Conservation (phyloP, 2,113 vertebrate genomes). For the Salvelinus alpinus region DNA sequence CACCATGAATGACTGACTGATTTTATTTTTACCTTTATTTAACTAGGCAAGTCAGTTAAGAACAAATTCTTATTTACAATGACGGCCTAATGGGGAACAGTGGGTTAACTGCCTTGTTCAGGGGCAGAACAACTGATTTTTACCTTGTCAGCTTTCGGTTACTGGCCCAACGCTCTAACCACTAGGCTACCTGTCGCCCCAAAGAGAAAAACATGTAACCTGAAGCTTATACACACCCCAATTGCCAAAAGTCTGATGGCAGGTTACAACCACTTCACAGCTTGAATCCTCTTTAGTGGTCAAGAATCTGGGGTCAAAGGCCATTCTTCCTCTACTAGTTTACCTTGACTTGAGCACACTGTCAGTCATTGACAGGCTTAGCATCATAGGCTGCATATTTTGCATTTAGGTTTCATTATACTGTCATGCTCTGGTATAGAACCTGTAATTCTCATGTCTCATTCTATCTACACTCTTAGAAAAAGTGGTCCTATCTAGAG, state of each 20-base stretch:
- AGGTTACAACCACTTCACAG: conserved; percentile 1
- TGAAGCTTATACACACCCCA: conserved; percentile 23
- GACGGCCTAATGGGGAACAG: too few relatives aligned
- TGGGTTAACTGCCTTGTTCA: too few relatives aligned
- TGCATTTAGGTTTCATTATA: background rate
- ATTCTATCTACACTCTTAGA: too few relatives aligned
- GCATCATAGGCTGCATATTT: background rate
- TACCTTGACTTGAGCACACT: conserved; percentile 15
- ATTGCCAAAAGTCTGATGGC: background rate
- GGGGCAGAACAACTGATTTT: too few relatives aligned
- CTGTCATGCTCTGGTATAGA: too few relatives aligned
- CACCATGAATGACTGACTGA: background rate
- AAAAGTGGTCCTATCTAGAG: too few relatives aligned
- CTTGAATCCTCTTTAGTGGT: conserved; percentile 18
- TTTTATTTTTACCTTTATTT: background rate
- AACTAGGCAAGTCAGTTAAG: too few relatives aligned
- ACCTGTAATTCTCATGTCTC: too few relatives aligned
- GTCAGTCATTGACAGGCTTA: conserved; percentile 10
- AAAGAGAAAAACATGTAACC: conserved; percentile 31
- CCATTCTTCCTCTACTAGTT: conserved; percentile 10
- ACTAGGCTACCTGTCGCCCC: too few relatives aligned
- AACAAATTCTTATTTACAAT: too few relatives aligned
- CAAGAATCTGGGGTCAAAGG: conserved; percentile 34
- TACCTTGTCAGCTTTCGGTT: too few relatives aligned
- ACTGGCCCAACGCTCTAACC: too few relatives aligned